Conservation (phyloP, 1,140 invertebrate species). For the Panonychus citri region DNA sequence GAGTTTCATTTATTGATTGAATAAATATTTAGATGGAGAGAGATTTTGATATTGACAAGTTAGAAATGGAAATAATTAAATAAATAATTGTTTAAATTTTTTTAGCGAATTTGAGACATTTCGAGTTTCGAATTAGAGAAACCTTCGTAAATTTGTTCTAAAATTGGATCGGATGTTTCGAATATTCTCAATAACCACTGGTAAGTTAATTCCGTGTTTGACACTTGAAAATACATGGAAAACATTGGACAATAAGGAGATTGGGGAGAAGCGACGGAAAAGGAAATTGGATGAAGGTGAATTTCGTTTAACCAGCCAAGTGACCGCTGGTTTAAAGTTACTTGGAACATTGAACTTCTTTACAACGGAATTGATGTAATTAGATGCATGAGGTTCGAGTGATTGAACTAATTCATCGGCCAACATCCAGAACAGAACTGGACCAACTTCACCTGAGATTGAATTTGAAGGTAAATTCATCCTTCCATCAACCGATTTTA, state of each 20-base stretch:
- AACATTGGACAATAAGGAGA: background rate
- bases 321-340: slow-evolving; percentile 8
- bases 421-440: slow-evolving; percentile 15
- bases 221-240: background rate
- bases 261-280: background rate
- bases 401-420: slow-evolving; percentile 14
- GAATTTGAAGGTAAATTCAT: slow-evolving; percentile 2
- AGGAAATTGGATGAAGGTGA: background rate
- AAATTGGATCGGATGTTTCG: background rate
- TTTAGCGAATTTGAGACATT: too few relatives aligned
- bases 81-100: too few relatives aligned
- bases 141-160: background rate
- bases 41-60: too few relatives aligned
- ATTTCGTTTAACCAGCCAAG: slow-evolving; percentile 8
- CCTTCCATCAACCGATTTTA: background rate
- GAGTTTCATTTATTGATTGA: too few relatives aligned
- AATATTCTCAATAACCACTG: background rate
- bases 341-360: slow-evolving; percentile 9
- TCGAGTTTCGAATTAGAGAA: too few relatives aligned
- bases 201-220: background rate
- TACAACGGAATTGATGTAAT: slow-evolving; percentile 13
- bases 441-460: slow-evolving; percentile 14
- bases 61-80: too few relatives aligned
- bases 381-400: slow-evolving; percentile 11
- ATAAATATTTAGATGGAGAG: too few relatives aligned